Base-by-base conservation (phyloP, 2,888 invertebrate species). In the Neoscelio sp. region DNA sequence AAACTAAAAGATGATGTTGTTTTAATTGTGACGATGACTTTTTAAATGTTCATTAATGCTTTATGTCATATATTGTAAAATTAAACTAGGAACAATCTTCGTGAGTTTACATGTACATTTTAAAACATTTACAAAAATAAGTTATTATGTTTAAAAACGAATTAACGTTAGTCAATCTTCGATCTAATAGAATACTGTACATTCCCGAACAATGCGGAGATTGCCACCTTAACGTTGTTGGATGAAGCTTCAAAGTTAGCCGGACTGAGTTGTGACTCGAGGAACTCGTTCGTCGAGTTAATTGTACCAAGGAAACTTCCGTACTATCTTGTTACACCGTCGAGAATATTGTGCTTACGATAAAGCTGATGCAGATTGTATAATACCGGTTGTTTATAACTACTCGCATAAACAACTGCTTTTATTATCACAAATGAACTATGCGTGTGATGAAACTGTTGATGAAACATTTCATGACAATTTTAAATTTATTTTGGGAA, bases 251-350 rank as follows among this genome's bases (percentile, higher is more conserved):
- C 71, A 50, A 52, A 52, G 71, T 62, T 71, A 62, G 7, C 71
- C 42, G 62, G 71, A 60, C 62, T 33, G 52, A 71, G 56, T 30
- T 64, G 28, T 64, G 73, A 64, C 64, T 73, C 30, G 54, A 54
- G 73, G 20, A 73, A 64, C 64, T 73, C 64, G 73, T 73, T 64
- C 48, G 54, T 64, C 64, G 73, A 64, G 73, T 73, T 73, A 73
- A 73, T 73, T 73, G 64, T 73, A 73, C 73, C 42, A 30, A 67
- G 56, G 74, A 74, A 74, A 74, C 74, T 74, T 65, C 74, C 48
- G 48, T 35, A 26, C 64, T 65, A 74, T 74, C 74, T 74, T 65
- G 58, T 65, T 74, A 65, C 54, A 62, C 17, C 46, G 62, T 28
- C 56, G 54, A 73, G 54, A 35, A 35, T 42, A 56, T 30, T 40